Base-by-base conservation (phyloP, 2,797 vertebrate genomes). In the Vultur gryphus region DNA sequence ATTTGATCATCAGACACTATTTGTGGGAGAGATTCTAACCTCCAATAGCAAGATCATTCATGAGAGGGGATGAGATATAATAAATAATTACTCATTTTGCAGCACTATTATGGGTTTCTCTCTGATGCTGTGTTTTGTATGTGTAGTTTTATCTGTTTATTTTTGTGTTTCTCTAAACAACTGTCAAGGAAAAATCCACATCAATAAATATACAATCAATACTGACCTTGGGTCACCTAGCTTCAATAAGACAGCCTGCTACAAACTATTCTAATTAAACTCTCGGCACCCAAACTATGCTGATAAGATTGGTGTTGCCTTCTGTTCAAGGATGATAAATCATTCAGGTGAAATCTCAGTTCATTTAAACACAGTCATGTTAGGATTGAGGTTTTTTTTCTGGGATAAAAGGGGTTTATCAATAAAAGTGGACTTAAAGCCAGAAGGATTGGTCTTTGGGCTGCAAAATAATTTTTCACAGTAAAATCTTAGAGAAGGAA, bases 311-410 rank as follows among this genome's bases (percentile, higher is more conserved):
- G 70, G 64, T 76, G 71, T 39, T 85, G 75, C 64, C 91, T 92
- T 78, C 88, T 92, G 51, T 83, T 91, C 84, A 66, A 77, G 72
- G 71, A 33, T 78, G 86, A 97, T 95, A 96, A 96, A 97, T 95
- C 81, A 82, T 76, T 83, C 4, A 1, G 44, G 44, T 90, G 57
- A 84, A 95, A 89, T 94, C 57, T 87, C 65, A 41, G 67, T 91
- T 92, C 20, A 31, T 90, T 93, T 89, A 82, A 90, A 71, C 48
- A 37, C 59, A 95, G 77, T 83, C 54, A 37, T n/a, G 13, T n/a
- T 26, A 70, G 49, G 61, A 69, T 4, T 55, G 54, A 52, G 51
- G 78, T 93, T 71, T 78, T 21, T 86, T 95, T 89, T 92, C 46
- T 81, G 49, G 23, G 46, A 64, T 35, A 77, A 88, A 84, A 80